Conservation (phyloP, 2,797 vertebrate genomes). For the Morus bassanus region DNA sequence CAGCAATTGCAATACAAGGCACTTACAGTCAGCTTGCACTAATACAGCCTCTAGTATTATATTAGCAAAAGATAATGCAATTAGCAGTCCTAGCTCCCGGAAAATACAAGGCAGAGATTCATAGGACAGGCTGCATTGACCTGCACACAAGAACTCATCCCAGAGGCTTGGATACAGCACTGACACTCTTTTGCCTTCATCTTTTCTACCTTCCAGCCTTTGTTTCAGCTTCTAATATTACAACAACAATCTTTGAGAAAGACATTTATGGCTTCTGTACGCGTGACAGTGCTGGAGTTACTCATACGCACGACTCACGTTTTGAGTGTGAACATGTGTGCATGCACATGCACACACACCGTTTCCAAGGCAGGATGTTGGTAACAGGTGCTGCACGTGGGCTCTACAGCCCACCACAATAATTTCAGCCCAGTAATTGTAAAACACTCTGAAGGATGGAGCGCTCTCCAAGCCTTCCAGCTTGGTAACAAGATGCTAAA, state of each 20-base stretch:
- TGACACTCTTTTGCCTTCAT: background rate
- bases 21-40: background rate
- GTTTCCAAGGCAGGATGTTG: background rate
- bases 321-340: background rate
- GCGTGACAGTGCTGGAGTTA: background rate
- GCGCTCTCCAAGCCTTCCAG: background rate
- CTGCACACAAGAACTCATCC: background rate
- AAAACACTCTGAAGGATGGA: background rate
- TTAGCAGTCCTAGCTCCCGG: background rate
- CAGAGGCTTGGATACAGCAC: background rate
- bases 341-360: accelerated
- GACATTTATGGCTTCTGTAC: accelerated
- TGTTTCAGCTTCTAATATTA: background rate
- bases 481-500: background rate
- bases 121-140: background rate
- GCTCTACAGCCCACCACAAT: background rate
- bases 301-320: background rate
- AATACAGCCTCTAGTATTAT: background rate
- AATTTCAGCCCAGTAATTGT: background rate
- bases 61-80: background rate
- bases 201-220: background rate
- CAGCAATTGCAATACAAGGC: background rate
- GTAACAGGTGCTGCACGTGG: background rate
- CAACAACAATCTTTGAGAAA: background rate
- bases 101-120: background rate